These are phyloP conservation scores for Pectinophora gossypiella DNA, from an alignment of 1,140 invertebrate genomes.

Conservation along the genomic window DNA sequence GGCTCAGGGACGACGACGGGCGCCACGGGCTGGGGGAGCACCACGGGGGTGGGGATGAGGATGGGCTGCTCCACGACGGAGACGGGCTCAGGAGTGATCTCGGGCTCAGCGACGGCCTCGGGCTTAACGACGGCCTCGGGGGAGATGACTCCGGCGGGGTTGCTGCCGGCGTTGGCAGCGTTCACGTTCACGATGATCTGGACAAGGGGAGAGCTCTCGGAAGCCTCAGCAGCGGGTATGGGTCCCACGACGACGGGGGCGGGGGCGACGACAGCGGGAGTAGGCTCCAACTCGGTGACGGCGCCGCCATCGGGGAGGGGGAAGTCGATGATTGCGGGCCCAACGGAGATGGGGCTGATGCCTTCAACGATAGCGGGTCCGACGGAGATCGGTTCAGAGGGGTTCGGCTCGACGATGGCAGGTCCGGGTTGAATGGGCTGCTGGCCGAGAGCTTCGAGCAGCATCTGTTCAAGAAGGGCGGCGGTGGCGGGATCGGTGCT, in stretches of 20 bases:
- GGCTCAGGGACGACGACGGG: conserved; percentile 5
- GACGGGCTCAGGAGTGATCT: background rate
- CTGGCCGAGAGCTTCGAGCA: conserved; percentile 28
- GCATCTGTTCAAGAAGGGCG: conserved; percentile 37
- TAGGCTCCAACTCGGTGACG: conserved; percentile 10
- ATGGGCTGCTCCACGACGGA: background rate
- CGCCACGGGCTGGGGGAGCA: background rate
- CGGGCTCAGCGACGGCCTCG: background rate
- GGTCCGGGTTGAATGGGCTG: background rate
- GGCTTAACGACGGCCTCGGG: background rate
- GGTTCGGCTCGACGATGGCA: background rate
- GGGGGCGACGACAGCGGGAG: conserved; percentile 13
- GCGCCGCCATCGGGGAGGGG: conserved; percentile 22
- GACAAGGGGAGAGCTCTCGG: conserved; percentile 35
- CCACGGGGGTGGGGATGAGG: background rate
- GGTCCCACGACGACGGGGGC: conserved; percentile 11
- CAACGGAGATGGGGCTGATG: conserved; percentile 25
- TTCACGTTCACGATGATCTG: conserved; percentile 53
- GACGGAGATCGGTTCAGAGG: conserved; percentile 6
- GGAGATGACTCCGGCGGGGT: background rate
- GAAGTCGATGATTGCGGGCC: conserved; percentile 22
- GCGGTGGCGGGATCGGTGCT: conserved; percentile 53
- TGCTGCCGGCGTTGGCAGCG: conserved; percentile 7
- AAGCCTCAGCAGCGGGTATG: background rate
- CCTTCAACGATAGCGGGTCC: conserved; percentile 28